Percentiles rank a stretch among this genome's conserved stretches.
These are phyloP conservation scores for Hydropsyche tenuis DNA, from an alignment of 1,140 invertebrate species.

Conservation along the genomic window DNA sequence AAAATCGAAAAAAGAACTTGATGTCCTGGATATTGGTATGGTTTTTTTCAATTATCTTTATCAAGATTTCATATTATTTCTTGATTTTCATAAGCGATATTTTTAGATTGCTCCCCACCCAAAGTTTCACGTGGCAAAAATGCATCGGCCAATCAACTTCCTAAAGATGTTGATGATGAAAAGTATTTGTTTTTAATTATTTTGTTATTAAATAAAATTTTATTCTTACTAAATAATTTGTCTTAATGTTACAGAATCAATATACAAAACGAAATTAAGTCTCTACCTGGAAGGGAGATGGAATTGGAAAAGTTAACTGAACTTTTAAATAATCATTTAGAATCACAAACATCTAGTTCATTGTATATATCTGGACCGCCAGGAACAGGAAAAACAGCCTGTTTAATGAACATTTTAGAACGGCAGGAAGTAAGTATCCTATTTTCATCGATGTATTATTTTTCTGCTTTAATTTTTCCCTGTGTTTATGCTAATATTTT, in stretches of 20 bases:
- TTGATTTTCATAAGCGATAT: conserved; percentile 6
- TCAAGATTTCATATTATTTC: neutral
- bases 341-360: conserved; percentile 74
- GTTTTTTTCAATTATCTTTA: too few species aligned
- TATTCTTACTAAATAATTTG: neutral
- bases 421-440: conserved; percentile 55
- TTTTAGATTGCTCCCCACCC: conserved; percentile 30
- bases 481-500: conserved; percentile 51
- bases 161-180: neutral
- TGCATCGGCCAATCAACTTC: neutral
- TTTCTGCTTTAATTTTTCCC: neutral
- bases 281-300: conserved; percentile 78
- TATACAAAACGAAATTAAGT: conserved; percentile 55
- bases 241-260: too few species aligned
- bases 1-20: neutral
- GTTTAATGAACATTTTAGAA: conserved; percentile 75
- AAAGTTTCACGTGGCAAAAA: neutral
- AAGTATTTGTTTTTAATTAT: too few species aligned
- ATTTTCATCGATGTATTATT: neutral
- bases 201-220: too few species aligned
- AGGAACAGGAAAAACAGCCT: conserved; percentile 95
- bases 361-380: conserved; percentile 95
- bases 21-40: too few species aligned
- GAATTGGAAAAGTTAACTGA: conserved; percentile 74
- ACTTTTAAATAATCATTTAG: conserved; percentile 74